Base-by-base conservation (phyloP, 2,113 vertebrate genomes). In the Thermophis baileyi region DNA sequence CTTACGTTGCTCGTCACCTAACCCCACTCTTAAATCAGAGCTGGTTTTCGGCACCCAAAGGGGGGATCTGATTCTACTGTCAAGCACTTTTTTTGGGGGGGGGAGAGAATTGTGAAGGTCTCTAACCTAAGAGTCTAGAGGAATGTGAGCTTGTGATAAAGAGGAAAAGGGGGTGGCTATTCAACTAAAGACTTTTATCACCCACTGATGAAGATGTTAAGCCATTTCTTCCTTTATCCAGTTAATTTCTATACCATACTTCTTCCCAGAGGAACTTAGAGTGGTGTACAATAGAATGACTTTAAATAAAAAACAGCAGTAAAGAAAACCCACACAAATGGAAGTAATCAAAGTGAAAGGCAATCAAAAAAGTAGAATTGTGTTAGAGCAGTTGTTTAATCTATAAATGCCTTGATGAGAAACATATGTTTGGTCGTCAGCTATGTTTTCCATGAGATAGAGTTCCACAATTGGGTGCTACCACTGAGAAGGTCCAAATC, bases 31-130 rank as follows among this genome's bases (percentile, higher is more conserved):
- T 89, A 89, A 89, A 12, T 40, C 69, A 90, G 57, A 81, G 27
- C 24, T 85, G 40, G 40, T 46, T 47, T 89, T 44, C 24, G 0
- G 0, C 30, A 24, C 0, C 47, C 93, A 0, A 49, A 9, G 8
- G 44, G 44, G 47, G 22, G 25, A 46, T 2, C 47, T 1, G 54
- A 57, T 46, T 63, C 57, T 53, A 4, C 50, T 2, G 60, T 1
- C 5, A 1, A 0, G 86, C 11, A 11, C 27, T 49, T 69, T 47
- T 2, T 47, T 2, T 47, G 2, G 55, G 8, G 11, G 5, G 50
- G 9, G 3, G 14, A 40, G 1, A 7, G 30, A 85, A 89, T 10
- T 25, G 86, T 54, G 47, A 57, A 47, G 40, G 11, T 91, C 55
- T 88, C 57, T 27, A 30, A 6, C 24, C 7, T 40, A 24, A 91